Percentiles rank a stretch among this genome's conserved stretches.
These are phyloP conservation scores for Oophaga pumilio DNA, from an alignment of 2,113 vertebrate species.

Conservation along the genomic window DNA sequence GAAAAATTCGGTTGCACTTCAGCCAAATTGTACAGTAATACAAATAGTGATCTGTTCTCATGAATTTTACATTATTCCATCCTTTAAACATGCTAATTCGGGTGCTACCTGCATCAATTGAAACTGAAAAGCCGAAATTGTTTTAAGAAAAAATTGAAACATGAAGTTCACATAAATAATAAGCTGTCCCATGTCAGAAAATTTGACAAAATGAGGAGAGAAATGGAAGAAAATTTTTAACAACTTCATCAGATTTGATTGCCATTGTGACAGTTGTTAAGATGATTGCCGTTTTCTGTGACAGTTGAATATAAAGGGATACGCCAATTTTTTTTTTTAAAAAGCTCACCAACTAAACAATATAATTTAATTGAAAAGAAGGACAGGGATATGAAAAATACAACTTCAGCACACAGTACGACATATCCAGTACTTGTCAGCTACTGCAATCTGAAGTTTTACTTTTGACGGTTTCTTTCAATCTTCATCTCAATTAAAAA, in stretches of 20 bases:
- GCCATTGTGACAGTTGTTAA: conserved; percentile 57
- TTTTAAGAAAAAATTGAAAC: conserved; percentile 26
- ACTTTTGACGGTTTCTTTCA: conserved; percentile 45
- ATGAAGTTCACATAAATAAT: conserved; percentile 30
- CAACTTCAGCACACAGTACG: conserved; percentile 39
- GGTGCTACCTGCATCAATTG: neutral
- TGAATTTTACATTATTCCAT: neutral
- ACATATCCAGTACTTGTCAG: conserved; percentile 49
- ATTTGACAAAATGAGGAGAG: conserved; percentile 39
- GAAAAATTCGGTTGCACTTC: neutral
- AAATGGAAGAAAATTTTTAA: conserved; percentile 39
- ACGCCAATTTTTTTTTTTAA: conserved; percentile 36
- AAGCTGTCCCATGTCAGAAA: conserved; percentile 38
- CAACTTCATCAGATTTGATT: conserved; percentile 53
- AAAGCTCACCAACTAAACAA: conserved; percentile 56
- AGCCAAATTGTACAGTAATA: neutral
- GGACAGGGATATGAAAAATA: conserved; percentile 57
- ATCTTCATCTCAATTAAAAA: conserved; percentile 40
- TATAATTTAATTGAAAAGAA: conserved; percentile 56
- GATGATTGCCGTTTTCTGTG: conserved; percentile 55
- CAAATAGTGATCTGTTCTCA: neutral
- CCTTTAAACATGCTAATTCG: conserved; percentile 8
- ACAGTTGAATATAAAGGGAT: conserved; percentile 55
- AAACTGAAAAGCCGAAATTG: neutral
- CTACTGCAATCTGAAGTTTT: conserved; percentile 31